Evolutionary conservation across 2,113 vertebrate species (phyloP).

Genomic region (Neodon shergylaensis): DNA sequence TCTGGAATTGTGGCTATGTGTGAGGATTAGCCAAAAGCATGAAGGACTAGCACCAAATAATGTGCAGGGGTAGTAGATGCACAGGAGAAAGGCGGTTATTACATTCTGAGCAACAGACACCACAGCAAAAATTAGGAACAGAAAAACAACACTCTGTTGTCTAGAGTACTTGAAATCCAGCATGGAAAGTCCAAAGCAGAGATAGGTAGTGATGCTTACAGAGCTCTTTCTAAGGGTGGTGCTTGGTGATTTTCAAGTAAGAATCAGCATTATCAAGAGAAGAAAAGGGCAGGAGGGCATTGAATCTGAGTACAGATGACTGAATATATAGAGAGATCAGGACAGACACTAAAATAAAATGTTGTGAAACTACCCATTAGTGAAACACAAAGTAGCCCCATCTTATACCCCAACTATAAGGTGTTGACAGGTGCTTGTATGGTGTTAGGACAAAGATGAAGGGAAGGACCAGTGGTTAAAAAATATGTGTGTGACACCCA

Average conservation of each 20-base stretch:
- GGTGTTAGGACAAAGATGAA: background rate
- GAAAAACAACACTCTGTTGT: conserved; percentile 44
- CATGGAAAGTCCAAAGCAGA: background rate
- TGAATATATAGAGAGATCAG: background rate
- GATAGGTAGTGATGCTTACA: background rate
- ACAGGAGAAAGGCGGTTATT: background rate
- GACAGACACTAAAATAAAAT: background rate
- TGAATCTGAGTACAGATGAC: background rate
- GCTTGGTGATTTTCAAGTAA: background rate
- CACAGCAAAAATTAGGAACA: background rate
- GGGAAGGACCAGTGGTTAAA: background rate
- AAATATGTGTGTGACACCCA: background rate
- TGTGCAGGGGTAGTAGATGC: background rate
- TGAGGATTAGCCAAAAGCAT: background rate
- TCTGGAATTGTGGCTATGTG: background rate
- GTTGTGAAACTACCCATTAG: background rate
- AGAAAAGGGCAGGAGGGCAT: background rate
- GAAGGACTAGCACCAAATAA: background rate
- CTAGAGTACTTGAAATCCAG: background rate
- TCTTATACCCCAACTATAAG: background rate
- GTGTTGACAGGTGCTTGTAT: background rate
- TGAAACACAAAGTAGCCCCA: conserved; percentile 11
- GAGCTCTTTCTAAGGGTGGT: background rate
- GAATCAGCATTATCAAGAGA: background rate
- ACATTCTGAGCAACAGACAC: background rate